Conservation (phyloP, 2,888 invertebrate species). For the Tiliacea citrago region DNA sequence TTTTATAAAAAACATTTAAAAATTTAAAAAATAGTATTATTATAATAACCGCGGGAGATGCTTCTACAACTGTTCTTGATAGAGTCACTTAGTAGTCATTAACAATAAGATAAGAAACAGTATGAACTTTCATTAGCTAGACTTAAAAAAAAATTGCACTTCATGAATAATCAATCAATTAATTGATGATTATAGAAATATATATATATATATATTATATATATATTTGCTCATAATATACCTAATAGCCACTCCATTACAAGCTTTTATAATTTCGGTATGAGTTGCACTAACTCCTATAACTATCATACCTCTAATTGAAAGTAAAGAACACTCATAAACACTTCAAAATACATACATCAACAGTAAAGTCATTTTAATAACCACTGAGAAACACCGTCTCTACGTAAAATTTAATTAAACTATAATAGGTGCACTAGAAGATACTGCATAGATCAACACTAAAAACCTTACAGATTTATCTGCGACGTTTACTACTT, state of each 20-base stretch:
- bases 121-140: neutral
- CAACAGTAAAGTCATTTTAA: conserved; percentile 21
- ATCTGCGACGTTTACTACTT: conserved; percentile 3
- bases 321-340: neutral
- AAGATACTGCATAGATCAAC: conserved; percentile 1
- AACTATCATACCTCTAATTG: neutral
- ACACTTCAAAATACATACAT: conserved; percentile 35
- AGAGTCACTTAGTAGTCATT: too few relatives aligned
- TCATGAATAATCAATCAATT: neutral
- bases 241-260: neutral
- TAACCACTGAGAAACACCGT: neutral
- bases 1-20: too few relatives aligned
- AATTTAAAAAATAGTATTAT: too few relatives aligned
- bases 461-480: conserved; percentile 21
- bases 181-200: too few relatives aligned
- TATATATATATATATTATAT: too few relatives aligned
- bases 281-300: neutral
- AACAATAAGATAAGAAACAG: neutral
- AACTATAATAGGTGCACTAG: neutral
- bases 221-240: neutral
- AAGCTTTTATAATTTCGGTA: neutral
- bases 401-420: neutral
- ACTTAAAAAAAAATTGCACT: neutral
- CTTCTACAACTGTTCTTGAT: neutral
- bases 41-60: neutral